A percentile compares a stretch with the other conserved stretches of the same genome.
These are phyloP conservation scores for Ichneumon xanthorius DNA, from an alignment of 2,888 invertebrate genomes.

Conservation along the genomic window DNA sequence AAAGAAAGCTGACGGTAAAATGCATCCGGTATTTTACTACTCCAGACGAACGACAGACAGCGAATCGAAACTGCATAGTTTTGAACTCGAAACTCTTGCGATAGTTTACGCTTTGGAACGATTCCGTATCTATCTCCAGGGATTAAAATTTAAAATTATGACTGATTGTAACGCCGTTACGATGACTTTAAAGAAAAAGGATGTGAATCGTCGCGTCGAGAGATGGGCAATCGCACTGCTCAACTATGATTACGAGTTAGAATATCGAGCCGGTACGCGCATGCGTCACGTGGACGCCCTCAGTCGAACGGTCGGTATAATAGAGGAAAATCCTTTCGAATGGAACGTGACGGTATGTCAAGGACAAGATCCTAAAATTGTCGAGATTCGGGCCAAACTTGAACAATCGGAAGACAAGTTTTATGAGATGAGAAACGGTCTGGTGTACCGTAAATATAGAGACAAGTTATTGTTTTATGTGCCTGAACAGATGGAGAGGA, in stretches of 20 bases:
- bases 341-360: conserved; percentile 64
- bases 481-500: conserved; percentile 62
- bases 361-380: conserved; percentile 50
- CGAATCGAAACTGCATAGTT: conserved; percentile 77
- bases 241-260: too few relatives aligned
- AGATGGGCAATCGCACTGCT: conserved; percentile 75
- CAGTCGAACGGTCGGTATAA: too few relatives aligned
- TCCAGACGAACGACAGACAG: too few relatives aligned
- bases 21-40: too few relatives aligned
- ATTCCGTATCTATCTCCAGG: conserved; percentile 73
- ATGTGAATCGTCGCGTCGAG: conserved; percentile 75
- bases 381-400: conserved; percentile 48
- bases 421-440: conserved; percentile 68
- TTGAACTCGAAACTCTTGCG: conserved; percentile 75
- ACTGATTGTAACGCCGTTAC: conserved; percentile 74
- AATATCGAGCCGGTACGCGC: too few relatives aligned
- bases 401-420: conserved; percentile 41
- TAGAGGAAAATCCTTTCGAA: too few relatives aligned
- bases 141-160: conserved; percentile 72
- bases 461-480: conserved; percentile 68
- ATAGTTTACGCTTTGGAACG: conserved; percentile 71
- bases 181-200: conserved; percentile 73
- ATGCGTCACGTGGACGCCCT: too few relatives aligned
- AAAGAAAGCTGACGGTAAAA: too few relatives aligned
- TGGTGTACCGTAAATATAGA: conserved; percentile 66